Percentiles rank a stretch among this genome's conserved stretches.
These are phyloP conservation scores for Oxytorus armatus DNA, from an alignment of 2,888 invertebrate genomes.

Conservation along the genomic window DNA sequence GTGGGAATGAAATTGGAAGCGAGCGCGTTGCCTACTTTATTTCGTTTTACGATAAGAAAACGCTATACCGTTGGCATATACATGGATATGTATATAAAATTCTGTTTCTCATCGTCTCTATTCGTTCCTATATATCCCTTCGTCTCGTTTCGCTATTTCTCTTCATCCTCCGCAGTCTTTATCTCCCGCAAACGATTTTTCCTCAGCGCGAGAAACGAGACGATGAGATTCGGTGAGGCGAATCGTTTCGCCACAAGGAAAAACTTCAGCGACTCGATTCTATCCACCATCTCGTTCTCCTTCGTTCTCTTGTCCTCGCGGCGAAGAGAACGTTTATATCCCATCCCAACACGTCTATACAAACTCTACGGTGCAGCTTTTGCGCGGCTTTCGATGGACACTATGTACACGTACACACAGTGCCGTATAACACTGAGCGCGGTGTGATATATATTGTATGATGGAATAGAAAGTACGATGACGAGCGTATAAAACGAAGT, in stretches of 20 bases:
- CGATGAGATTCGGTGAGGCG: constrained; percentile 50
- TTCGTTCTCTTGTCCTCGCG: constrained; percentile 1
- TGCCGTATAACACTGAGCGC: background rate
- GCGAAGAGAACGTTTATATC: constrained; percentile 46
- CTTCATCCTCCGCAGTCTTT: constrained; percentile 51
- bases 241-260: constrained; percentile 53
- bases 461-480: constrained; percentile 3
- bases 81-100: constrained; percentile 21
- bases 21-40: constrained; percentile 62
- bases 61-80: constrained; percentile 15
- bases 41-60: constrained; percentile 64
- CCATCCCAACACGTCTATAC: constrained; percentile 7
- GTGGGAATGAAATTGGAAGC: constrained; percentile 60
- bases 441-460: background rate
- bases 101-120: constrained; percentile 46
- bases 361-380: constrained; percentile 16
- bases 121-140: constrained; percentile 22
- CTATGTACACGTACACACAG: background rate
- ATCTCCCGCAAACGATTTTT: constrained; percentile 57
- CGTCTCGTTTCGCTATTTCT: constrained; percentile 49
- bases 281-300: constrained; percentile 1
- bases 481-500: constrained; percentile 16
- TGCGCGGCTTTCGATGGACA: constrained; percentile 15
- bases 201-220: constrained; percentile 46
- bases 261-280: constrained; percentile 47